Base-by-base conservation (phyloP, 2,113 vertebrate genomes). In the Rhynchopsitta pachyrhyncha region DNA sequence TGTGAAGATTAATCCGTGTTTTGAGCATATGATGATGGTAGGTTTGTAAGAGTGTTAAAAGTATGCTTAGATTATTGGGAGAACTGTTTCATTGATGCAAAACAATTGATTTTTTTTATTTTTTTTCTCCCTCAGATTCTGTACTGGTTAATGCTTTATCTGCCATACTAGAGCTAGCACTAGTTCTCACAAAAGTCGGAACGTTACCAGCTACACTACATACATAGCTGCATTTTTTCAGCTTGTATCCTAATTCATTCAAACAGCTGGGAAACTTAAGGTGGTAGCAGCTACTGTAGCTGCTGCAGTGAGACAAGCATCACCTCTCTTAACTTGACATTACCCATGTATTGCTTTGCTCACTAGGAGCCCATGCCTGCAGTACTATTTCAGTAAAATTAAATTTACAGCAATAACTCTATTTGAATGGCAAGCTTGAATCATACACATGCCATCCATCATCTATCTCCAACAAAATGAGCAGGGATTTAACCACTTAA, bases 271-370 rank as follows among this genome's bases (percentile, higher is more conserved):
- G 49, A 59, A 19, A 6, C 24, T 31, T 35, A 28, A 66, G 17
- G 53, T 4, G 3, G 1, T 20, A 64, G 55, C 29, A 66, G 73
- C 49, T 80, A 0, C 28, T 37, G 0, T 8, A 46, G 41, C 63
- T 20, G 2, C 19, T 49, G 20, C 11, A 28, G 46, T 3, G n/a
- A 70, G 22, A 63, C 35, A 49, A 37, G 20, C 41, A 23, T 87
- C 70, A 6, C 31, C 20, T 50, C 9, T 59, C 7, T 39, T 20
- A 31, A 22, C 29, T 18, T 22, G 49, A 10, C 17, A 4, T 46
- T 12, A 52, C 53, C 12, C 8, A 2, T 25, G 20, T 55, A 22
- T 42, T 49, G 63, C 44, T 86, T 55, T 76, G 29, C 31, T 86
- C 20, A 16, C 16, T 35, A 17, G 52, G 59, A 88, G 79, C 23